These are phyloP conservation scores for Ennomos fuscantarius DNA, from an alignment of 2,888 invertebrate species.

Conservation along the genomic window DNA sequence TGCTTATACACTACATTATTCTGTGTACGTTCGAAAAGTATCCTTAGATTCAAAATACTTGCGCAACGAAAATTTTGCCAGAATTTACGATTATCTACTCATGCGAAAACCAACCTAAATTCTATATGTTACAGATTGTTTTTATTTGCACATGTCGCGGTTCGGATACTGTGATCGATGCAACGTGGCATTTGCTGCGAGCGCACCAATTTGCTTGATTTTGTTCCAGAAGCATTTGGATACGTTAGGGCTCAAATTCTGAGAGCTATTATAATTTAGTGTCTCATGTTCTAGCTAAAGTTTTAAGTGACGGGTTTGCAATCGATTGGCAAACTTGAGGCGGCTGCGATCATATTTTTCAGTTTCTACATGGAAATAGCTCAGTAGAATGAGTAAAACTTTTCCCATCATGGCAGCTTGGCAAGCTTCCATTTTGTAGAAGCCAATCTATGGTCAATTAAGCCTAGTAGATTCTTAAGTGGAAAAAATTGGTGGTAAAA, in stretches of 20 bases:
- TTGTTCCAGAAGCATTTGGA: constrained; percentile 54
- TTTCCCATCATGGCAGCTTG: too few relatives aligned
- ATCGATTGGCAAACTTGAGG: background rate
- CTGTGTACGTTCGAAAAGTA: constrained; percentile 63
- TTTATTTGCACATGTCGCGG: constrained; percentile 31
- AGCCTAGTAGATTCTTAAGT: too few relatives aligned
- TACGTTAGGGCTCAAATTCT: constrained; percentile 31
- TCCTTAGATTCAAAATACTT: constrained; percentile 63
- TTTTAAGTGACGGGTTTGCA: background rate
- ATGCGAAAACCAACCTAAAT: constrained; percentile 37
- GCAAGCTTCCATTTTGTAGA: too few relatives aligned
- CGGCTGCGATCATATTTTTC: background rate
- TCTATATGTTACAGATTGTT: constrained; percentile 38
- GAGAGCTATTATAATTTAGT: constrained; percentile 20
- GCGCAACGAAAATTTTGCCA: constrained; percentile 59
- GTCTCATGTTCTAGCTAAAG: constrained; percentile 9
- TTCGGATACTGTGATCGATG: constrained; percentile 55
- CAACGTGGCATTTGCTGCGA: constrained; percentile 65
- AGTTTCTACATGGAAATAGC: too few relatives aligned
- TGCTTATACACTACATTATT: constrained; percentile 59
- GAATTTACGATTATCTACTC: constrained; percentile 47
- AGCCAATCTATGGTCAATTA: too few relatives aligned
- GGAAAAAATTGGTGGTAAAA: too few relatives aligned
- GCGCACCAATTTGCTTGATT: constrained; percentile 72
- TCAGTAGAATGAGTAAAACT: too few relatives aligned